A percentile compares a stretch with the other conserved stretches of the same genome.
Conservation (phyloP, 2,113 vertebrate species). For the Panthera tigris region DNA sequence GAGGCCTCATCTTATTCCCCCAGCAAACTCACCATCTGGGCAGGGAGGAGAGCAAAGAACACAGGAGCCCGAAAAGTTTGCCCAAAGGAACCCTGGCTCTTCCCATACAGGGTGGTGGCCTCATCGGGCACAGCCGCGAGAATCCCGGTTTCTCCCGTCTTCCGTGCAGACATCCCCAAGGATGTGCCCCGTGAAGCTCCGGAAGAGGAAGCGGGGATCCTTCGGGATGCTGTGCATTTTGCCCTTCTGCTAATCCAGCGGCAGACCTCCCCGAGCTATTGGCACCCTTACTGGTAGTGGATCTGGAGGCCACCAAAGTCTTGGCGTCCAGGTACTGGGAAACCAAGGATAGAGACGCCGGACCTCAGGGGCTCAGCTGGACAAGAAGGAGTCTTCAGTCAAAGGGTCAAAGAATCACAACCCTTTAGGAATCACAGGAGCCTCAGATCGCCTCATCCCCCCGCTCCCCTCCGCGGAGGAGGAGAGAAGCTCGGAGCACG, state of each 20-base stretch:
- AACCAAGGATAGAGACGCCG: not conserved
- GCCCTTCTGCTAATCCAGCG: constrained; percentile 85
- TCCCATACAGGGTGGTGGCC: fast-evolving
- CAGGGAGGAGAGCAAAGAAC: not conserved
- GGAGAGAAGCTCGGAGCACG: not conserved
- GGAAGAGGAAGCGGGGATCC: constrained; percentile 85
- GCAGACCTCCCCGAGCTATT: constrained; percentile 87
- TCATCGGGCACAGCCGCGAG: fast-evolving
- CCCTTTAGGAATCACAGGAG: not conserved
- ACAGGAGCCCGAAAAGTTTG: too few relatives aligned
- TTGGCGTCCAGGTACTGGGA: constrained; percentile 84
- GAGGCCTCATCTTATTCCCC: not conserved
- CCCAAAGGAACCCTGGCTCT: fast-evolving
- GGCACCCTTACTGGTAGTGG: constrained; percentile 87
- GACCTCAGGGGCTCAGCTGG: not conserved
- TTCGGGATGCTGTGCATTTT: constrained; percentile 88
- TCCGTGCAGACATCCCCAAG: constrained; percentile 78
- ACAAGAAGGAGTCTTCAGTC: not conserved
- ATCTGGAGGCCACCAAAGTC: constrained; percentile 85
- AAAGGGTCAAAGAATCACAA: not conserved
- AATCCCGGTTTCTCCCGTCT: not conserved
- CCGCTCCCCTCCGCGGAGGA: not conserved
- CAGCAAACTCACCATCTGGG: not conserved
- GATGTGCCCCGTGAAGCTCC: constrained; percentile 84
- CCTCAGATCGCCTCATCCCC: not conserved